phyloP scores from a whole-genome alignment of 92 coral and sea anemone genomes.

The Scolanthus callimorphus region DNA sequence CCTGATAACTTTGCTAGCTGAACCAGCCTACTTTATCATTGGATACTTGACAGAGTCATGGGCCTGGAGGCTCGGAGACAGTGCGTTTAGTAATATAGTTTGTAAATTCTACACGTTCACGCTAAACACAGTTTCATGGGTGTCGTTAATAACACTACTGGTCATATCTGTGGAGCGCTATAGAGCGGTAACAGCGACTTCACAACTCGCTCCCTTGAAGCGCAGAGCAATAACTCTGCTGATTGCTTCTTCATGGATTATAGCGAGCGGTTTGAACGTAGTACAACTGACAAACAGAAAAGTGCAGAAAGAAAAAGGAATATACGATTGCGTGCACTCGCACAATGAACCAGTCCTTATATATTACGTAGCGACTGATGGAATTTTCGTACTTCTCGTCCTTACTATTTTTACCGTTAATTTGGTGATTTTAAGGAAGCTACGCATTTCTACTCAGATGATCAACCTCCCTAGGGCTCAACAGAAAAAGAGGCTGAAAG shows the following conservation, averaged over 20 bases:
- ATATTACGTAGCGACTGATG: not conserved
- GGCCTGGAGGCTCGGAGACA: no score
- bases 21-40: no score
- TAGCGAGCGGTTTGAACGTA: not conserved
- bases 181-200: not conserved
- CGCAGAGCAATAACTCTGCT: not conserved
- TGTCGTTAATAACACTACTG: not conserved
- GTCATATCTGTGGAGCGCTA: not conserved
- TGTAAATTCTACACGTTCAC: no score
- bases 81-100: no score
- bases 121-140: no score
- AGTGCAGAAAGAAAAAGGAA: not conserved
- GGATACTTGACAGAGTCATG: no score
- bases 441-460: not conserved
- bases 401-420: not conserved
- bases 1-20: no score
- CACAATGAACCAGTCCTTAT: not conserved
- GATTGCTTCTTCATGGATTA: not conserved
- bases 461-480: not conserved
- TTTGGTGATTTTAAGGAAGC: not conserved
- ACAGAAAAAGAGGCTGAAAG: not conserved
- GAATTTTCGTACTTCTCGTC: not conserved
- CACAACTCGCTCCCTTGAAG: not conserved
- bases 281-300: not conserved
- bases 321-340: not conserved